Evolutionary conservation across 2,888 invertebrate species (phyloP).

Genomic region (Temnothorax ravouxi): DNA sequence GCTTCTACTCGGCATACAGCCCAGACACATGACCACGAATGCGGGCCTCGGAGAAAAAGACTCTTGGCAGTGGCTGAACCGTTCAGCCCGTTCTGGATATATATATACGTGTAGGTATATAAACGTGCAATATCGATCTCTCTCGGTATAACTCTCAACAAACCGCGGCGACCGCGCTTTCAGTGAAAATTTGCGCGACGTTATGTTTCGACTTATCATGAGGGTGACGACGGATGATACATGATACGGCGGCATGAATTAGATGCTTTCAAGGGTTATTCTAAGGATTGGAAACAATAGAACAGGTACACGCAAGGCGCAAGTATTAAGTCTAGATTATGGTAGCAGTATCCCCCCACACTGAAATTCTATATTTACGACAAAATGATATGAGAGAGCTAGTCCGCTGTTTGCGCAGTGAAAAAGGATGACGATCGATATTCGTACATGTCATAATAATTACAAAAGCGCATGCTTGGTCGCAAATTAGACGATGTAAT

Average conservation of each 20-base stretch:
- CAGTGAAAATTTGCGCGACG: constrained; percentile 44
- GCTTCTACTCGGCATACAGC: constrained; percentile 32
- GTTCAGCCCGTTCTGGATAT: constrained; percentile 86
- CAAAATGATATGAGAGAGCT: not conserved
- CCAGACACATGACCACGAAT: constrained; percentile 64
- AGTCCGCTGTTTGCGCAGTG: constrained; percentile 9
- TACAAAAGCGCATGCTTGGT: constrained; percentile 65
- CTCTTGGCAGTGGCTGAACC: constrained; percentile 83
- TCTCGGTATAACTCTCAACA: constrained; percentile 64
- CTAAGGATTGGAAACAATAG: constrained; percentile 6
- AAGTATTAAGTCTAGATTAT: constrained; percentile 27
- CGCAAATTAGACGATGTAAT: constrained; percentile 29
- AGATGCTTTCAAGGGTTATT: not conserved
- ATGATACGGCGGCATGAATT: constrained; percentile 9
- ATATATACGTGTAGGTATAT: constrained; percentile 79
- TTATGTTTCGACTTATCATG: constrained; percentile 65
- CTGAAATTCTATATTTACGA: constrained; percentile 26
- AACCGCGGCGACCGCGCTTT: constrained; percentile 67
- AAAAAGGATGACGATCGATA: constrained; percentile 24
- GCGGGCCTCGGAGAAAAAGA: constrained; percentile 58
- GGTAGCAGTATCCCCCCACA: not conserved
- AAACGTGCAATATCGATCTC: constrained; percentile 72
- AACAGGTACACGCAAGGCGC: constrained; percentile 45
- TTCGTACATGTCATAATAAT: constrained; percentile 43
- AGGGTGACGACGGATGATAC: constrained; percentile 54